Base-by-base conservation (phyloP, 2,888 invertebrate species). In the Deilephila elpenor region DNA sequence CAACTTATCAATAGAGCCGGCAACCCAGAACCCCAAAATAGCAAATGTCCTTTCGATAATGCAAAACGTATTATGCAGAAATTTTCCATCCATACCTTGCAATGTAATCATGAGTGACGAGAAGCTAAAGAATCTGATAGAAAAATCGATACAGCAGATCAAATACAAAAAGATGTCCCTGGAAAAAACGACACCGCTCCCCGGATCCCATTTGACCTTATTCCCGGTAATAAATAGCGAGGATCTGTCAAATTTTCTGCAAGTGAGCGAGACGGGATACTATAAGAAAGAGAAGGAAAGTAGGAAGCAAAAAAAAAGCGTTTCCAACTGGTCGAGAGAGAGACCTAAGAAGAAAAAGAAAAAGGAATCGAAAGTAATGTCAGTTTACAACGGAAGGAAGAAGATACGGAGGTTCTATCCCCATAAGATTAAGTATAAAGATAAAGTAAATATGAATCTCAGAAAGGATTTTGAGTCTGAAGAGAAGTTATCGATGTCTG, bases 371-470 rank as follows among this genome's bases (percentile, higher is more conserved):
- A 84, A 86, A 72, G 77, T 79, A 11, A 83, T 86, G 0, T 72
- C 87, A 0, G 71, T 88, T 0, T 89, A 85, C 79, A 84, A 73
- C 59, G 85, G 87, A 0, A 80, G 88, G n/a, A 93, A 91, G 80
- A 92, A 91, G 73, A 82, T 93, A 0, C 80, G 89, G 3, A 93
- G 93, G 64, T 94, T 91, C 77, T 94, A 92, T 70, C 94, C 94
- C 0, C 93, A 93, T 80, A 94, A 93, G 76, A 86, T 91, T n/a
- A 93, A 93, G 73, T 89, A 92, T 72, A 92, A 89, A 59, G 92
- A 92, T 62, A 90, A 90, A 73, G 51, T 19, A 6, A 75, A 72
- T 1, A 83, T 80, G 72, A 78, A 76, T 1, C 73, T 44, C 0
- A 83, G 79, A 37, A 84, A 81, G 11, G 86, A 88, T 17, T 86